A percentile compares a stretch with the other conserved stretches of the same genome.
Conservation (phyloP, 2,113 vertebrate genomes). For the Echinops telfairi region DNA sequence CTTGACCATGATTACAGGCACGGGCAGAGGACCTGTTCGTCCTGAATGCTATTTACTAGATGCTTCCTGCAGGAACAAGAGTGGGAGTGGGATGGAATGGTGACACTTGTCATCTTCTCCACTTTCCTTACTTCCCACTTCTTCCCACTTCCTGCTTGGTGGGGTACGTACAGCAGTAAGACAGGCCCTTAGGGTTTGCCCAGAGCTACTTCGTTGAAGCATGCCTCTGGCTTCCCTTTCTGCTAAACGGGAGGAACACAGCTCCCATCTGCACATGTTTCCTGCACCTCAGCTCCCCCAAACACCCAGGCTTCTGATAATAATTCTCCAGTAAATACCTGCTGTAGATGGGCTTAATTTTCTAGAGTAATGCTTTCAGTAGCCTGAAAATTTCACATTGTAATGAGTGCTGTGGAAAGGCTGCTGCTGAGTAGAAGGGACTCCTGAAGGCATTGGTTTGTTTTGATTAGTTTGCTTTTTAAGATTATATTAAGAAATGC, state of each 20-base stretch:
- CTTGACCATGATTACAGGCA: not conserved
- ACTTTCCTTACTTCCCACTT: not conserved
- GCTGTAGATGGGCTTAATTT: constrained; percentile 23
- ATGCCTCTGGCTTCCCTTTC: not conserved
- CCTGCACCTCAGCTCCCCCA: not conserved
- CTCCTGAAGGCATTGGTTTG: not conserved
- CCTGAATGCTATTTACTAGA: not conserved
- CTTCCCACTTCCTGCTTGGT: not conserved
- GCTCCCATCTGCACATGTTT: not conserved
- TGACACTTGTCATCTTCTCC: constrained; percentile 9
- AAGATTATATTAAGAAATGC: constrained; percentile 55
- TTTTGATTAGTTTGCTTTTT: constrained; percentile 34
- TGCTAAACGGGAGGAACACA: not conserved
- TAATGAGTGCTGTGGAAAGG: not conserved
- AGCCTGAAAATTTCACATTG: not conserved
- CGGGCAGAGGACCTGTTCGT: not conserved
- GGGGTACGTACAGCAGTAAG: not conserved
- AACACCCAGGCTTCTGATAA: not conserved
- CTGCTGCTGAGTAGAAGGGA: not conserved
- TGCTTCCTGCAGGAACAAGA: accelerated
- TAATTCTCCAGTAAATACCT: constrained; percentile 49
- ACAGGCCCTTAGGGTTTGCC: not conserved
- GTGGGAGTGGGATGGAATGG: accelerated
- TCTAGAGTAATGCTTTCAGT: constrained; percentile 6
- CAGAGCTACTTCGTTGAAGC: not conserved